Base-by-base conservation (phyloP, 2,888 invertebrate species). In the Metellina segmentata region DNA sequence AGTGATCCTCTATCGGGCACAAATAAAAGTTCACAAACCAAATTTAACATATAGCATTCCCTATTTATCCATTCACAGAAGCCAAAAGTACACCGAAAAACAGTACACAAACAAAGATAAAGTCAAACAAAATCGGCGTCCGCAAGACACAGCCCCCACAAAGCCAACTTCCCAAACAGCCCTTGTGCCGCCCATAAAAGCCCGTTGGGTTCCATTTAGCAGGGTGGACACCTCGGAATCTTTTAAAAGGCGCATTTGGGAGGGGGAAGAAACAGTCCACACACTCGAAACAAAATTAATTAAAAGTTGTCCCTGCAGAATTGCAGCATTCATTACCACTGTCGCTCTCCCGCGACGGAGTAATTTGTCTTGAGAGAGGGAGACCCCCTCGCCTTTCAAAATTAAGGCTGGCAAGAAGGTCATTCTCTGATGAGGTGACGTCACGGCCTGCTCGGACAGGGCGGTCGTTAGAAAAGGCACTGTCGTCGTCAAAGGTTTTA, bases 301-400 rank as follows among this genome's bases (percentile, higher is more conserved):
- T 89, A 89, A 89, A 89, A 89, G 89, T 79, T 89, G 89, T 89
- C 89, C 89, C 89, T 49, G 69, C 82, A 82, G 89, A 89, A 82
- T 89, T 89, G 82, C 89, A 16, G 82, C 89, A 89, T 89, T 89
- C 89, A 89, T 89, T 89, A 89, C 89, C 69, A 82, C 82, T 82
- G 77, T 82, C 81, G 74, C 51, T 77, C 82, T 61, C 61, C 34
- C 7, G 82, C 81, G 69, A 74, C 82, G 48, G 52, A 87, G 89
- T 77, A 89, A 89, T 89, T 89, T 89, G 89, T 89, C 89, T 89
- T 89, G 82, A 89, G 75, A 75, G 71, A 53, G 34, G 34, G 81
- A 81, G 81, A 74, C 75, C 88, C 87, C 88, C 88, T 61, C 49
- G 48, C 81, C 88, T 81, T 53, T 81, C 81, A 74, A 72, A 81